Evolutionary conservation across 2,113 vertebrate genomes (phyloP), one percentile per base, ranked within the genome.

Genomic region (Bubo blakistoni): DNA sequence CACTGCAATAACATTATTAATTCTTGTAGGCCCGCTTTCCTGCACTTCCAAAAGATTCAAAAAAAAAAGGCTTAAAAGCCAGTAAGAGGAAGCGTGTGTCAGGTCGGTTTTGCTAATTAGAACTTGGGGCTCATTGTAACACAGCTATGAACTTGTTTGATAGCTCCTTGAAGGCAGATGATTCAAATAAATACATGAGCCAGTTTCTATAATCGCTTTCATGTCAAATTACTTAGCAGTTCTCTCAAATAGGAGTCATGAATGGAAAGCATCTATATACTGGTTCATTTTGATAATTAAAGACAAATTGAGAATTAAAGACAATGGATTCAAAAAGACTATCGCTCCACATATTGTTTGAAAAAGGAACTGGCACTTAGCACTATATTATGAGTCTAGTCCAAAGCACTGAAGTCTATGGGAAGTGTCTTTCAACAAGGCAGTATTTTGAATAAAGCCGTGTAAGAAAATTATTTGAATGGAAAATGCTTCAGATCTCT

Each of bases 81-180:
- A 1, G 69, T 59, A 82, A 87, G 51, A 91, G 84, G 83, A 97
- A 95, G 84, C 1, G 2, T 88, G 89, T 92, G 85, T 95, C 90
- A 93, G 95, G 90, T 95, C 92, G 90, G 77, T 88, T 97, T 94
- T 30, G 2, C 84, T 94, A 96, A 95, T 94, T 96, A 91, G 93
- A 94, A 96, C 85, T 96, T 86, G 70, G 82, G 76, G 90, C 86
- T 95, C 82, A 67, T 92, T 86, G 83, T 85, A 92, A 80, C 82
- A 69, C 73, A 89, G 80, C 77, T 85, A 87, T 0, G 0, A 88
- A 95, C 78, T 84, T 95, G 94, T 88, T 66, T 86, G 74, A 84
- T 88, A 84, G 83, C 55, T 88, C 88, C 92, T 93, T 87, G 85
- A 92, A 93, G 88, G 90, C 88, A 96, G 80, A 93, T 69, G 78